Conservation (phyloP, 92 coral and sea anemone species). For the Palythoa caribaeorum region DNA sequence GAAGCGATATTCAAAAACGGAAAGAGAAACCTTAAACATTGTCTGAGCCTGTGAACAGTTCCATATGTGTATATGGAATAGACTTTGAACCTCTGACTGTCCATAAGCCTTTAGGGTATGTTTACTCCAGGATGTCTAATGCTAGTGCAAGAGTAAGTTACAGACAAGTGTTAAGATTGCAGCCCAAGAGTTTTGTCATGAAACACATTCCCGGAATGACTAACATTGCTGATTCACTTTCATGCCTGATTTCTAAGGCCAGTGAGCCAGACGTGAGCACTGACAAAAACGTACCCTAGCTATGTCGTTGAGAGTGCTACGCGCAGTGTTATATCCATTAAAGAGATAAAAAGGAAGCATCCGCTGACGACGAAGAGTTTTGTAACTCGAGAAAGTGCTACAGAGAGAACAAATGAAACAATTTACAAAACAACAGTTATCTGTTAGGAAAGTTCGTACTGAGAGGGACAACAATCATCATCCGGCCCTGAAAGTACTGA, state of each 20-base stretch:
- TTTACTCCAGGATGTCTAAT: no score
- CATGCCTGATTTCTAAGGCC: constrained; percentile 7
- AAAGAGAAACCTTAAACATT: no score
- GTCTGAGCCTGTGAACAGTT: no score
- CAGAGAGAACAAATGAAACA: constrained; percentile 37
- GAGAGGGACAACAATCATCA: neutral
- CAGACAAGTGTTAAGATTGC: neutral
- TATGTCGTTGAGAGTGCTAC: neutral
- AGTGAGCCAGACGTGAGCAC: neutral
- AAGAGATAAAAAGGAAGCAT: constrained; percentile 4
- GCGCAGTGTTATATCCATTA: neutral
- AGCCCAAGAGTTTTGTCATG: neutral
- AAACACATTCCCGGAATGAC: neutral
- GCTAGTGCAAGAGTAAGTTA: constrained; percentile 37
- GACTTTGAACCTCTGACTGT: neutral
- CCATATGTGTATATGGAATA: no score
- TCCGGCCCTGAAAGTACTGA: neutral
- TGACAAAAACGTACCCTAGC: neutral
- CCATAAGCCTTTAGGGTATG: no score
- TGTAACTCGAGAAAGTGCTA: neutral
- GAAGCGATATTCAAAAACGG: no score
- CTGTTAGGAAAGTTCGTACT: neutral
- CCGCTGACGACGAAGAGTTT: constrained; percentile 5
- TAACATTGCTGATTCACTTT: constrained; percentile 46
- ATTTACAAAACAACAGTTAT: constrained; percentile 9